Evolutionary conservation across 2,113 vertebrate species (phyloP).

Genomic region (Boulengeromyrus knoepffleri): DNA sequence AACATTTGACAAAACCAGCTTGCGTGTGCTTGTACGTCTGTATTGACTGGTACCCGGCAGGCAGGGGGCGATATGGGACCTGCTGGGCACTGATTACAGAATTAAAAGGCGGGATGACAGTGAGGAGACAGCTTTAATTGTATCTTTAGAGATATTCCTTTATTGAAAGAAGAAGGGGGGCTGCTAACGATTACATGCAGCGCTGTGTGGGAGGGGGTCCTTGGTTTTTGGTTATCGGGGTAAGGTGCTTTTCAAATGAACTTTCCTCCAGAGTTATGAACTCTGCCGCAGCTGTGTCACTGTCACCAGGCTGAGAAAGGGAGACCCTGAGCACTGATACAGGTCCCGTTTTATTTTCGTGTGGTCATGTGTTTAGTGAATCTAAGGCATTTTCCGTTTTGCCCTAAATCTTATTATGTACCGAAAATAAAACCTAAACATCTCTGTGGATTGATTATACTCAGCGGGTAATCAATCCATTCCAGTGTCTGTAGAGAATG

Average conservation of each 20-base stretch:
- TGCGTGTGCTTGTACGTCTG: slow-evolving; percentile 99
- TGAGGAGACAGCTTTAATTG: slow-evolving; percentile 80
- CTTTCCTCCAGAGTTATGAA: neutral
- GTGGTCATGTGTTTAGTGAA: neutral
- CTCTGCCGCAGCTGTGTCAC: too few relatives aligned
- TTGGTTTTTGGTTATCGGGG: slow-evolving; percentile 15
- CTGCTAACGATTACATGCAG: slow-evolving; percentile 66
- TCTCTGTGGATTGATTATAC: neutral
- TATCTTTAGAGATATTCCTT: slow-evolving; percentile 78
- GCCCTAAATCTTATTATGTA: neutral
- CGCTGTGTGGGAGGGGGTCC: slow-evolving; percentile 64
- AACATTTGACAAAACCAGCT: slow-evolving; percentile 88
- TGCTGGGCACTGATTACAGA: slow-evolving; percentile 98
- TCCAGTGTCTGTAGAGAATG: neutral
- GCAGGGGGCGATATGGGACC: slow-evolving; percentile 90
- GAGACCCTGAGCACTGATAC: neutral
- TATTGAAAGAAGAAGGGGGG: slow-evolving; percentile 72
- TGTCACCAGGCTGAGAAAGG: slow-evolving; percentile 19
- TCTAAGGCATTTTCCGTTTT: neutral
- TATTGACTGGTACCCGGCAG: slow-evolving; percentile 91
- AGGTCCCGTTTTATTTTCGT: neutral
- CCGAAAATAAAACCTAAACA: neutral
- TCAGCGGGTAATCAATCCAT: neutral
- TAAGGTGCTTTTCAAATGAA: slow-evolving; percentile 47
- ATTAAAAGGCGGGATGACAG: slow-evolving; percentile 86